These are phyloP conservation scores for Halichoerus grypus DNA, from an alignment of 2,113 vertebrate genomes.

Conservation along the genomic window DNA sequence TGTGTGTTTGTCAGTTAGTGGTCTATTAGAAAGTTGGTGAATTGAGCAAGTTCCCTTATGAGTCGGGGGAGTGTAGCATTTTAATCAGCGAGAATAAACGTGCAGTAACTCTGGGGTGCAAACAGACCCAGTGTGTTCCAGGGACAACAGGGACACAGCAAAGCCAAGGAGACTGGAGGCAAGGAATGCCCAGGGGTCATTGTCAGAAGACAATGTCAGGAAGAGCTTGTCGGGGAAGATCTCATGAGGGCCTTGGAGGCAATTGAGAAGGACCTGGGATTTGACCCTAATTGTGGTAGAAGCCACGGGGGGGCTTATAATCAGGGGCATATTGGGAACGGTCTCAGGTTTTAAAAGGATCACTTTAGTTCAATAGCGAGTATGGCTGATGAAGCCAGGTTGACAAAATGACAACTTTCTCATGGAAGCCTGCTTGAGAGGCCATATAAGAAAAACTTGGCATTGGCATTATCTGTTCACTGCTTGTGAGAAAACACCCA, in stretches of 20 bases:
- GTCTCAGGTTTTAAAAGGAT: neutral
- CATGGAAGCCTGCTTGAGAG: neutral
- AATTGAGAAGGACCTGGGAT: neutral
- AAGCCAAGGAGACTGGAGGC: neutral
- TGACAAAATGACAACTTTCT: neutral
- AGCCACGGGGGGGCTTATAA: neutral
- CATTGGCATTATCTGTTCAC: neutral
- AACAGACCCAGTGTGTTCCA: neutral
- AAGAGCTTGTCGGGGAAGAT: neutral
- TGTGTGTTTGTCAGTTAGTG: neutral
- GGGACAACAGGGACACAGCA: neutral
- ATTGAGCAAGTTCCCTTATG: neutral
- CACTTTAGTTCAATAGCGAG: neutral
- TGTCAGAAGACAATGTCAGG: neutral
- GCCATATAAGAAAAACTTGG: neutral
- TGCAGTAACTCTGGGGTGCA: neutral
- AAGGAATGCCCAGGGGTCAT: neutral
- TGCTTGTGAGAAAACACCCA: neutral
- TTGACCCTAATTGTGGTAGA: neutral
- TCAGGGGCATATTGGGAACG: neutral
- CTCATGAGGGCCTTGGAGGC: neutral
- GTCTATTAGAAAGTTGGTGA: neutral
- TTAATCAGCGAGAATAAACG: neutral
- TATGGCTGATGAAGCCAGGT: neutral
- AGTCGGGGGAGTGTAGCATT: neutral